A percentile compares a stretch with the other conserved stretches of the same genome.
Conservation (phyloP, 2,888 invertebrate genomes). For the Ophraella communa region DNA sequence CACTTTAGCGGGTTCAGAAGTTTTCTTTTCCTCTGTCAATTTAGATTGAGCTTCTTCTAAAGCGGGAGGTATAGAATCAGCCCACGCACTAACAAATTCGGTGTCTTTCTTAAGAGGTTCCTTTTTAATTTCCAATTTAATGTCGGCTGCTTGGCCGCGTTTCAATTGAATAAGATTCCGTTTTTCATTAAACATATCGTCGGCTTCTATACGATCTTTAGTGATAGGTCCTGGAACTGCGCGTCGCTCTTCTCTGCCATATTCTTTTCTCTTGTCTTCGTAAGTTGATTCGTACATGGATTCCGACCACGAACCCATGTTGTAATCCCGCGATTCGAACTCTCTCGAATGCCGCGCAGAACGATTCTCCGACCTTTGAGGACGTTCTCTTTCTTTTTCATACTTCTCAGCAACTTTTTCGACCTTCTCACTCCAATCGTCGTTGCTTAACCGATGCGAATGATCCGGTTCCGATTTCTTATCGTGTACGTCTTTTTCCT, state of each 20-base stretch:
- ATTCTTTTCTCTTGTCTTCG: constrained; percentile 54
- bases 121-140: constrained; percentile 46
- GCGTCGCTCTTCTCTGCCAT: constrained; percentile 55
- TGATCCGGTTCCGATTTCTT: constrained; percentile 37
- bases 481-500: constrained; percentile 29
- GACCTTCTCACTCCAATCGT: constrained; percentile 51
- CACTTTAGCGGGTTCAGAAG: constrained; percentile 1
- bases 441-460: constrained; percentile 27
- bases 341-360: constrained; percentile 63
- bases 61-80: constrained; percentile 31
- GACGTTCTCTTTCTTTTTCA: constrained; percentile 60
- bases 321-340: constrained; percentile 56
- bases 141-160: constrained; percentile 55
- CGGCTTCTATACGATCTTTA: constrained; percentile 67
- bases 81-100: constrained; percentile 41
- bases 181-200: constrained; percentile 63
- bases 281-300: constrained; percentile 53
- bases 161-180: constrained; percentile 63
- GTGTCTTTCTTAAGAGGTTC: constrained; percentile 21
- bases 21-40: constrained; percentile 24
- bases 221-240: constrained; percentile 68
- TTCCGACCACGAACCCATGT: constrained; percentile 62
- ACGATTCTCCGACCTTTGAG: constrained; percentile 66
- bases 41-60: constrained; percentile 29
- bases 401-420: constrained; percentile 49